Evolutionary conservation across 2,113 vertebrate species (phyloP), one percentile per base, ranked within the genome.

Genomic region (Tiliqua scincoides): DNA sequence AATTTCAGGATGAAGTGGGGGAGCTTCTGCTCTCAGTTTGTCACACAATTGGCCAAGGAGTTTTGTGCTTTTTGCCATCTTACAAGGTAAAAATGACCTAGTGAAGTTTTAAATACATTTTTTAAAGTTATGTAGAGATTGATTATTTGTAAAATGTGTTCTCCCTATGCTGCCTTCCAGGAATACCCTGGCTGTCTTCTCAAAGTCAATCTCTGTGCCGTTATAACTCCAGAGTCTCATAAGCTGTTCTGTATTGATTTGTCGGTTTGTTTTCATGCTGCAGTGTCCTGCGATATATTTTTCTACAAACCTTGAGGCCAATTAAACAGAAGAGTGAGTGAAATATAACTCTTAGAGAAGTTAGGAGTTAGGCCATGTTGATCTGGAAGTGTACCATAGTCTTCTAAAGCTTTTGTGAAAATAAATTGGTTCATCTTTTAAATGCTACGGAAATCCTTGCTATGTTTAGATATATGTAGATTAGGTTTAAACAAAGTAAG

Each of bases 1-100:
- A 95, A 85, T 99, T 99, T 85, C 99, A 99, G 93, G 99, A 99
- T 37, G 99, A 99, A 93, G 97, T 98, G 81, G 99, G 99, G 2
- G 96, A 91, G 0, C 95, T 99, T 88, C 91, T 99, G 77, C 97
- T 99, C 1, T 95, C 97, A 0, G 96, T 99, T 40, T 99, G 98
- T 71, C 97, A 97, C 89, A 95, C 95, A 4, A 90, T 99, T 52
- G 90, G 96, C 93, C 97, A 96, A 68, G 99, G 99, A 0, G 93
- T 99, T 82, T 92, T 99, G 85, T 99, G 99, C 94, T 99, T 99
- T 93, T 87, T 99, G 92, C 98, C 99, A 21, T 99, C 99, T 12
- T 99, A 99, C 85, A 99, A 99, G 98, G 99, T 99, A 97, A 95
- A 68, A 59, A 79, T 79, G 32, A n/a, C 83, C 81, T 48, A n/a